phyloP scores from a whole-genome alignment of 2,888 invertebrate species.

The Zele albiditarsus region DNA sequence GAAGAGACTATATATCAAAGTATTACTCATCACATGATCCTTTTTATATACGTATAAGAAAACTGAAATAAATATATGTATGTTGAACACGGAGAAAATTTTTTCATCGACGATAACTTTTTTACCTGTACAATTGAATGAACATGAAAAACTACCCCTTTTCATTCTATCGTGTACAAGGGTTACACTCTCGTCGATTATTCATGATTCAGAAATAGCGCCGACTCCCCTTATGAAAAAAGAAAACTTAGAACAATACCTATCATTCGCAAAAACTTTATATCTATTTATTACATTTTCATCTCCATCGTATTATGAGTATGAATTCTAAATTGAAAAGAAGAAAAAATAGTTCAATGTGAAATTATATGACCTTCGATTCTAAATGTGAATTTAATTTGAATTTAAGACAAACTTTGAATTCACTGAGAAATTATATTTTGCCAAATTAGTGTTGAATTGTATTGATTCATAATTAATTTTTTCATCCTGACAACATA shows the following conservation, averaged over 20 bases:
- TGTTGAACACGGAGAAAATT: background rate
- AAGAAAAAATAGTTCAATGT: no score
- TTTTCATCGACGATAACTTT: slow-evolving; percentile 15
- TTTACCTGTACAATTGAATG: slow-evolving; percentile 1
- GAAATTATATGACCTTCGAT: no score
- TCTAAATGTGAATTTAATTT: no score
- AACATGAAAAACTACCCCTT: slow-evolving; percentile 9
- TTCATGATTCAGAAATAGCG: slow-evolving; percentile 1
- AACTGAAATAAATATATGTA: background rate
- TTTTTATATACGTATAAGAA: background rate
- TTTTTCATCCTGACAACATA: no score
- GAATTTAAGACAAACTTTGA: no score
- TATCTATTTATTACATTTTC: slow-evolving; percentile 15
- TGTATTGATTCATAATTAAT: no score
- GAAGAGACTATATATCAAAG: background rate
- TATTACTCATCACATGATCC: slow-evolving; percentile 8
- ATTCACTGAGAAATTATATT: no score
- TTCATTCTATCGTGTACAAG: slow-evolving; percentile 8
- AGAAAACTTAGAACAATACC: slow-evolving; percentile 6
- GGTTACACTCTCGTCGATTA: slow-evolving; percentile 16
- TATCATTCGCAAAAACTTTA: background rate
- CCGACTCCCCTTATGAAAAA: background rate
- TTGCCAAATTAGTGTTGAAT: no score
- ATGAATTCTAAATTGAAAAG: background rate
- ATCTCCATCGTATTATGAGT: background rate